phyloP scores from a whole-genome alignment of 2,797 vertebrate genomes.

The Tachyglossus aculeatus region DNA sequence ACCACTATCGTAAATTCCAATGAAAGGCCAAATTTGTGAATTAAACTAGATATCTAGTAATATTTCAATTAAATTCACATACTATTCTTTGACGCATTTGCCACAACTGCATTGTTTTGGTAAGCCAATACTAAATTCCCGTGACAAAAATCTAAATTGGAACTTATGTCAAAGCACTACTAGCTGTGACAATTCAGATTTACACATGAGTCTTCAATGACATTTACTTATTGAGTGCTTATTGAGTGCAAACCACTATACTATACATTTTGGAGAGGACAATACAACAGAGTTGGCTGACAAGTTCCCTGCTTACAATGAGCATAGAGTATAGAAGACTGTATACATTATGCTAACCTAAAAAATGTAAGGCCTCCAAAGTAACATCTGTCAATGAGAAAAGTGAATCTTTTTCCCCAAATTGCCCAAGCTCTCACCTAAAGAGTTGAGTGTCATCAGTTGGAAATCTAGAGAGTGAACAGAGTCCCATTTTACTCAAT shows the following conservation, averaged over 20 bases:
- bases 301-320: too few species aligned
- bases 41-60: slow-evolving; percentile 7
- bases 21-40: background rate
- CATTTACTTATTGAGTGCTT: too few species aligned
- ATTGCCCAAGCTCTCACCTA: background rate
- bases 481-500: background rate
- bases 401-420: background rate
- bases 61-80: background rate
- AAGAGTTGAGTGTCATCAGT: background rate
- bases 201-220: too few species aligned
- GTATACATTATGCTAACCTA: too few species aligned
- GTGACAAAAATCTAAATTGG: background rate
- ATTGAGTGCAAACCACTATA: too few species aligned
- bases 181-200: too few species aligned
- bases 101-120: background rate
- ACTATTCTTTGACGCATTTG: slow-evolving; percentile 9
- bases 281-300: too few species aligned
- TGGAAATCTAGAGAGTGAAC: background rate
- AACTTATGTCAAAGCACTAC: too few species aligned
- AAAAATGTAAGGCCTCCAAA: too few species aligned
- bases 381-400: too few species aligned
- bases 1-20: slow-evolving; percentile 11
- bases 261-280: too few species aligned
- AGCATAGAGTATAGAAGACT: too few species aligned
- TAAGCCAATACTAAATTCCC: slow-evolving; percentile 1